Evolutionary conservation across 2,888 invertebrate species (phyloP).

Genomic region (Eupithecia subumbrata): DNA sequence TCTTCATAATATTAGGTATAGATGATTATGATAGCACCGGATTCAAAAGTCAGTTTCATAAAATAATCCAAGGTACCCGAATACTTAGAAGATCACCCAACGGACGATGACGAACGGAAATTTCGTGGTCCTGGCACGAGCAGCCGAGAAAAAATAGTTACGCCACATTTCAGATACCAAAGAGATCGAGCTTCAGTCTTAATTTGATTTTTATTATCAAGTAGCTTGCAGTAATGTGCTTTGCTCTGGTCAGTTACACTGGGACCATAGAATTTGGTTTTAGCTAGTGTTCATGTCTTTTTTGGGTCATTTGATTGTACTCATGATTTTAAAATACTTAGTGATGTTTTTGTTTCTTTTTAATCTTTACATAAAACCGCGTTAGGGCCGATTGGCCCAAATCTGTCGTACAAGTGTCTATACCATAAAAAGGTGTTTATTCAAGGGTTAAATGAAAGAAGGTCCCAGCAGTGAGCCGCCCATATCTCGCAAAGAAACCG

Average conservation of each 20-base stretch:
- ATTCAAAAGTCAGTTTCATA: not conserved
- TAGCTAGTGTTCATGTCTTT: not conserved
- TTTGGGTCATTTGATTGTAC: not conserved
- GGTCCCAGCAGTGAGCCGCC: too few species aligned
- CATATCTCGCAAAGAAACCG: too few species aligned
- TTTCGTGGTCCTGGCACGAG: conserved; percentile 81
- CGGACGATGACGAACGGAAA: conserved; percentile 76
- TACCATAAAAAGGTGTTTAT: too few species aligned
- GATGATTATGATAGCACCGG: too few species aligned
- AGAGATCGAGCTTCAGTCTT: conserved; percentile 64
- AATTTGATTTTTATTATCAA: conserved; percentile 61
- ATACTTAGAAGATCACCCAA: conserved; percentile 57
- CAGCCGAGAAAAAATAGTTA: conserved; percentile 64
- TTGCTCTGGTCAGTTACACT: conserved; percentile 11
- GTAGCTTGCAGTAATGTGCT: conserved; percentile 26
- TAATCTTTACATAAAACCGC: not conserved
- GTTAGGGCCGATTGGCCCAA: too few species aligned
- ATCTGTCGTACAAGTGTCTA: too few species aligned
- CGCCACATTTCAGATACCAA: conserved; percentile 58
- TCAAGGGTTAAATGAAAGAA: too few species aligned
- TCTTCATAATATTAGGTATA: too few species aligned
- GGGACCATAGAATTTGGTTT: not conserved
- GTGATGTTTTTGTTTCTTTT: not conserved
- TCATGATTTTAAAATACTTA: not conserved
- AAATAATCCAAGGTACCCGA: conserved; percentile 53